Conservation (phyloP, 2,888 invertebrate genomes). For the Hydraecia micacea region DNA sequence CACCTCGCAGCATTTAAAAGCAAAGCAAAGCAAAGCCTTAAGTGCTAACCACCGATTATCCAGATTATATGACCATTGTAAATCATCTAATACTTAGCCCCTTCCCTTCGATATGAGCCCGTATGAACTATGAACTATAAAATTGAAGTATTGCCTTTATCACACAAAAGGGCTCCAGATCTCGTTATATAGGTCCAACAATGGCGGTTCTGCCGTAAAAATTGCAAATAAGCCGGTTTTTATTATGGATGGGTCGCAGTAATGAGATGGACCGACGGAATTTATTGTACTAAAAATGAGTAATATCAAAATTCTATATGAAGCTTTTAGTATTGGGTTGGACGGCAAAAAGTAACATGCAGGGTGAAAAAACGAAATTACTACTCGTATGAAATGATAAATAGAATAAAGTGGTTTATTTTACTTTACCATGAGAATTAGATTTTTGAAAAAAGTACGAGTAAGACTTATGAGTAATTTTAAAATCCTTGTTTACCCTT, state of each 20-base stretch:
- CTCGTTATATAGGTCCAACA: constrained; percentile 82
- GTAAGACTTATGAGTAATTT: too few species aligned
- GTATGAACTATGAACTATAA: constrained; percentile 89
- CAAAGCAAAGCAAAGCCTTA: constrained; percentile 74
- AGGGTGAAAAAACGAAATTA: not conserved
- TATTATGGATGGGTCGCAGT: constrained; percentile 74
- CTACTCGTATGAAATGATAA: not conserved
- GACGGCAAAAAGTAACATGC: not conserved
- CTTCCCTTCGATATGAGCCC: constrained; percentile 75
- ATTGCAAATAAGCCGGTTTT: constrained; percentile 85
- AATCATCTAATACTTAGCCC: constrained; percentile 86
- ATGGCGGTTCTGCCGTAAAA: constrained; percentile 83
- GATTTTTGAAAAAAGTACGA: not conserved
- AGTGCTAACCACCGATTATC: constrained; percentile 86
- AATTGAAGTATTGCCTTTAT: constrained; percentile 87
- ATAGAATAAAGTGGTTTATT: not conserved
- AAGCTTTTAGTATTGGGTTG: constrained; percentile 39
- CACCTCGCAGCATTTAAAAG: constrained; percentile 71
- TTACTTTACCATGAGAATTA: not conserved
- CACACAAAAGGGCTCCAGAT: constrained; percentile 83
- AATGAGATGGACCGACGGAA: constrained; percentile 78
- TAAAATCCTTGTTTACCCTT: too few species aligned
- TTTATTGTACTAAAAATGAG: constrained; percentile 68
- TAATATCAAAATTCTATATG: constrained; percentile 64
- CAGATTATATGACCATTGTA: constrained; percentile 85